These are phyloP conservation scores for Micrasema longulum DNA, from an alignment of 1,140 invertebrate genomes.

Conservation along the genomic window DNA sequence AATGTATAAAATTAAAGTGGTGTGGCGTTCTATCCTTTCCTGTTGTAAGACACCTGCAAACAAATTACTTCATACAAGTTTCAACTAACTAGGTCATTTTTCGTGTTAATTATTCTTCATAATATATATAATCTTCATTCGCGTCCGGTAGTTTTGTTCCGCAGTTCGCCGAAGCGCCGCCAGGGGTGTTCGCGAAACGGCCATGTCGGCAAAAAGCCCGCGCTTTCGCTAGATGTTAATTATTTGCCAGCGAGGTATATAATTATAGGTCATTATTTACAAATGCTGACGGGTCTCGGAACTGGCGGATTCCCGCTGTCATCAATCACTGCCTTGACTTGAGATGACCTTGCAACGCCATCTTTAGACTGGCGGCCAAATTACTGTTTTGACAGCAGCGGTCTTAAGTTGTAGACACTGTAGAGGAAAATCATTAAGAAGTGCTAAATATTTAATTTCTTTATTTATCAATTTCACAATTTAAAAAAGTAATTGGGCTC, in stretches of 20 bases:
- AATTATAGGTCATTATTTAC: slow-evolving; percentile 52
- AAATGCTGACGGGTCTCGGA: slow-evolving; percentile 34
- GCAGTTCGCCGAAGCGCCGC: slow-evolving; percentile 3
- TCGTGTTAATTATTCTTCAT: too few relatives aligned
- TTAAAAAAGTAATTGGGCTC: too few relatives aligned
- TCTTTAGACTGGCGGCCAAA: slow-evolving; percentile 27
- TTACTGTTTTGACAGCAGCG: slow-evolving; percentile 31
- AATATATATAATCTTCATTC: too few relatives aligned
- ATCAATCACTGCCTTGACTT: slow-evolving; percentile 22
- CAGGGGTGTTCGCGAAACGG: not conserved
- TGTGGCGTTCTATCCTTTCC: too few relatives aligned
- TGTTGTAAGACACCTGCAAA: too few relatives aligned
- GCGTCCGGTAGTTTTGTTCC: slow-evolving; percentile 5
- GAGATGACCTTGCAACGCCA: slow-evolving; percentile 31
- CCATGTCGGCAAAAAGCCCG: slow-evolving; percentile 4
- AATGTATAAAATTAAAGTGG: too few relatives aligned
- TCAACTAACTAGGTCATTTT: too few relatives aligned
- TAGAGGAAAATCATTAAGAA: too few relatives aligned
- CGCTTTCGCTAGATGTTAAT: slow-evolving; percentile 32
- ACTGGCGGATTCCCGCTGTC: slow-evolving; percentile 6
- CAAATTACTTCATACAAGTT: too few relatives aligned
- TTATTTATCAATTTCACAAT: too few relatives aligned
- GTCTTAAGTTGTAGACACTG: too few relatives aligned
- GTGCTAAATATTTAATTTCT: too few relatives aligned
- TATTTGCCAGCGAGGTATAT: slow-evolving; percentile 37